A percentile compares a stretch with the other conserved stretches of the same genome.
Conservation (phyloP, 2,888 invertebrate genomes). For the Sinelater perroti region DNA sequence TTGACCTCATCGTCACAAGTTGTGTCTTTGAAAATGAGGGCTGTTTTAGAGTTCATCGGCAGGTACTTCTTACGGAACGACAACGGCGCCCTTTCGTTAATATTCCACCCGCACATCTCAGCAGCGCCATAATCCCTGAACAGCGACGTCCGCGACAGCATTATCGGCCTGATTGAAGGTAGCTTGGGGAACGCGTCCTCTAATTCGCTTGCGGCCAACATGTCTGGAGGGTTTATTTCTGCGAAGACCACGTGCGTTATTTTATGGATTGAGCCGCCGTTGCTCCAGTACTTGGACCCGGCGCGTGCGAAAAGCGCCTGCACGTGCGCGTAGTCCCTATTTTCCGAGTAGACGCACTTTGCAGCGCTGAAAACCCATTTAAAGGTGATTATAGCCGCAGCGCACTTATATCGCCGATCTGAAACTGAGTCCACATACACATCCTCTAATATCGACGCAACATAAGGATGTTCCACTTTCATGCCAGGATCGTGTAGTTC, state of each 20-base stretch:
- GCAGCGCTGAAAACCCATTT: slow-evolving; percentile 22
- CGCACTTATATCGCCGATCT: slow-evolving; percentile 25
- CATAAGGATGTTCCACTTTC: slow-evolving; percentile 7
- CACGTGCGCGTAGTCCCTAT: neutral
- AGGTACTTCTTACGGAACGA: slow-evolving; percentile 13
- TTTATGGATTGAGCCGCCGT: slow-evolving; percentile 25
- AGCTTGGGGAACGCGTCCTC: neutral
- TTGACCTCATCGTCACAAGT: neutral
- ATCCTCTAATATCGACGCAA: slow-evolving; percentile 30
- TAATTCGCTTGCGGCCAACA: slow-evolving; percentile 15
- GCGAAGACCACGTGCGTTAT: slow-evolving; percentile 6
- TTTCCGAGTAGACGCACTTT: slow-evolving; percentile 6
- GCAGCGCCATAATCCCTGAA: slow-evolving; percentile 1
- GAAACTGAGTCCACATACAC: slow-evolving; percentile 22
- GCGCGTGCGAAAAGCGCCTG: slow-evolving; percentile 13
- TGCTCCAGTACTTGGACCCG: slow-evolving; percentile 28
- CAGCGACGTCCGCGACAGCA: neutral
- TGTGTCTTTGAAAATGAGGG: slow-evolving; percentile 2
- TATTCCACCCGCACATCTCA: slow-evolving; percentile 22
- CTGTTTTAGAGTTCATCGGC: neutral
- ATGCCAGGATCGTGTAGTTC: neutral
- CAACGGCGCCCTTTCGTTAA: slow-evolving; percentile 13
- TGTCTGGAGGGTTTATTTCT: neutral
- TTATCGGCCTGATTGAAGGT: slow-evolving; percentile 8
- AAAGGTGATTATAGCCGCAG: slow-evolving; percentile 25